Percentiles rank a stretch among this genome's conserved stretches.
Evolutionary conservation across 2,888 invertebrate species (phyloP).

Genomic region (Periphyllus acericola): DNA sequence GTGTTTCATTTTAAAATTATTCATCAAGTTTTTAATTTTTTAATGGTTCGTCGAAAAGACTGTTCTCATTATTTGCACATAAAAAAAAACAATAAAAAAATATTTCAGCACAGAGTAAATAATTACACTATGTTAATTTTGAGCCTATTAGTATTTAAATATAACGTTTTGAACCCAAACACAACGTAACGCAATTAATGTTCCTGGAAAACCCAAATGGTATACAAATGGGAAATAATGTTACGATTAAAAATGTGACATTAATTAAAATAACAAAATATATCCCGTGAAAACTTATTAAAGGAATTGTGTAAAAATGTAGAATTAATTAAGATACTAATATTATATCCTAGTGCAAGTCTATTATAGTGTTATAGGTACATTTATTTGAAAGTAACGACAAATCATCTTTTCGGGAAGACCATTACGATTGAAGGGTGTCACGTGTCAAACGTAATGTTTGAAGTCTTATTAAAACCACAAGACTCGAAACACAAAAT

Average conservation of each 20-base stretch:
- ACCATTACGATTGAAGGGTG: too few relatives aligned
- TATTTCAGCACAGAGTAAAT: neutral
- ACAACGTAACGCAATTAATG: conserved; percentile 13
- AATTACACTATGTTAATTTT: neutral
- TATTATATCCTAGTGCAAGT: too few relatives aligned
- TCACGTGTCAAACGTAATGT: too few relatives aligned
- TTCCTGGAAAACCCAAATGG: neutral
- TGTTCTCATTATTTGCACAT: neutral
- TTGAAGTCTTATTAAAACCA: too few relatives aligned
- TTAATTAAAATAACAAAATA: conserved; percentile 9
- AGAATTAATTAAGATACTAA: neutral
- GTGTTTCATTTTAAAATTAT: neutral
- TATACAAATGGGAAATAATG: neutral
- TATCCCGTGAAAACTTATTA: neutral
- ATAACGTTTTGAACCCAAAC: neutral
- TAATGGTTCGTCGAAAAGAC: neutral
- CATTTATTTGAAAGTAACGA: too few relatives aligned
- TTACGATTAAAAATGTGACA: neutral
- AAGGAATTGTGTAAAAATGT: neutral
- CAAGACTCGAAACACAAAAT: too few relatives aligned
- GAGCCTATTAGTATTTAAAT: neutral
- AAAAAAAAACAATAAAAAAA: neutral
- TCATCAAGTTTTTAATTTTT: neutral
- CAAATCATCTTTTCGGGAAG: too few relatives aligned
- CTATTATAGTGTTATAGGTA: too few relatives aligned